A percentile compares a stretch with the other conserved stretches of the same genome.
Conservation (phyloP, 2,797 vertebrate genomes). For the Acrossocheilus fasciatus region DNA sequence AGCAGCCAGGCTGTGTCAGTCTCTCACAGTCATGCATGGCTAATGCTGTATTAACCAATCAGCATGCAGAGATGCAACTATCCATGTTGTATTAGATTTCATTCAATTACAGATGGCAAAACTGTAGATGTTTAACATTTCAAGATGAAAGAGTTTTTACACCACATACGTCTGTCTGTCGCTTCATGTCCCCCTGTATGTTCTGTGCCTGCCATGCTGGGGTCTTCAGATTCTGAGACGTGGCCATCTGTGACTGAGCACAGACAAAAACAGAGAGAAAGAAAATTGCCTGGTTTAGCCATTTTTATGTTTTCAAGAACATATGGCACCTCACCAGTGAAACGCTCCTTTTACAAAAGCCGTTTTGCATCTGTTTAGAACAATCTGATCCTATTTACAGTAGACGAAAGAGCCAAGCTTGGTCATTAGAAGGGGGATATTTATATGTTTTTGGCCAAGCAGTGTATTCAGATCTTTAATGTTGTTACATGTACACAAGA, state of each 20-base stretch:
- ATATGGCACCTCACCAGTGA: conserved; percentile 48
- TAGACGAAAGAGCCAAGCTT: background rate
- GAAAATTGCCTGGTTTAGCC: conserved; percentile 40
- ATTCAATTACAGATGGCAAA: background rate
- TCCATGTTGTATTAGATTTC: background rate
- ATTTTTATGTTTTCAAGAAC: conserved; percentile 56
- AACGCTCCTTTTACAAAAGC: conserved; percentile 5
- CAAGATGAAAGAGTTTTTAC: background rate
- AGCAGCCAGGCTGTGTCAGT: background rate
- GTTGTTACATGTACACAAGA: background rate
- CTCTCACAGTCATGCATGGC: conserved; percentile 1
- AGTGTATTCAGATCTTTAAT: background rate
- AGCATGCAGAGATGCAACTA: background rate
- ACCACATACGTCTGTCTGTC: conserved; percentile 39
- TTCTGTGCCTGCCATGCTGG: conserved; percentile 34
- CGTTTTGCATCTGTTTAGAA: conserved; percentile 2
- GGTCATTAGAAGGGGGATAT: background rate
- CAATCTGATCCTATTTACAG: conserved; percentile 57
- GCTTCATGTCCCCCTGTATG: conserved; percentile 29
- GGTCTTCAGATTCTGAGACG: conserved; percentile 45
- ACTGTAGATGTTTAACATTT: background rate
- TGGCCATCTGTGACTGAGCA: conserved; percentile 60
- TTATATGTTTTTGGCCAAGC: background rate
- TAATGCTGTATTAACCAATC: background rate
- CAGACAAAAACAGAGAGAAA: conserved; percentile 33